Conservation (phyloP, 2,113 vertebrate species). For the Aspidoscelis tigris region DNA sequence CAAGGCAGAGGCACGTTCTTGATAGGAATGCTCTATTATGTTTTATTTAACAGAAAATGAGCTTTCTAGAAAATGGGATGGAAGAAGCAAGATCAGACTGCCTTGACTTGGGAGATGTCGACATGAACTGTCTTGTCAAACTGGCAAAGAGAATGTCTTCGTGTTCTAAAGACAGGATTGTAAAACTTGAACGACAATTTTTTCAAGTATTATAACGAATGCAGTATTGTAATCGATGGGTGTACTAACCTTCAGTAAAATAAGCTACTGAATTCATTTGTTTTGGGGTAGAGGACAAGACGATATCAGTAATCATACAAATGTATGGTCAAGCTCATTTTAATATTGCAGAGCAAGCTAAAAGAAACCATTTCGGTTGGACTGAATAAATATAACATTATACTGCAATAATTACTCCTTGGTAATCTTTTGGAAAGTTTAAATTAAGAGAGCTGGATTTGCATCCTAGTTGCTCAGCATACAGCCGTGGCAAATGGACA, state of each 20-base stretch:
- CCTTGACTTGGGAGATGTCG: slow-evolving; percentile 21
- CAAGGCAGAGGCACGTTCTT: slow-evolving; percentile 15
- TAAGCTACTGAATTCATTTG: background rate
- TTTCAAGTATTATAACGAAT: background rate
- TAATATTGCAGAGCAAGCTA: background rate
- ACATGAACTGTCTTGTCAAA: slow-evolving; percentile 12
- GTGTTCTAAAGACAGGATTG: slow-evolving; percentile 5
- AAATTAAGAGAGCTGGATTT: background rate
- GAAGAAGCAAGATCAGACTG: slow-evolving; percentile 36
- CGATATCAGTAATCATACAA: no score
- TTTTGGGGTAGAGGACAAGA: background rate
- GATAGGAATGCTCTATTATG: slow-evolving; percentile 37
- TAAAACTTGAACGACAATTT: slow-evolving; percentile 5
- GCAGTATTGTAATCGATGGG: background rate
- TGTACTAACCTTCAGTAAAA: background rate
- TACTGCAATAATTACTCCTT: background rate
- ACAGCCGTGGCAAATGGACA: no score
- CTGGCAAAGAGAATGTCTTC: background rate
- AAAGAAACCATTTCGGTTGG: background rate
- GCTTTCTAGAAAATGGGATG: slow-evolving; percentile 18
- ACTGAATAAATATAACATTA: slow-evolving; percentile 6
- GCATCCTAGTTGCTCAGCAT: no score
- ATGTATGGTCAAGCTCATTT: background rate
- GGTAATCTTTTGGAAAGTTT: background rate
- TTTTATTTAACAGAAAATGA: slow-evolving; percentile 66